Evolutionary conservation across 1,140 invertebrate species (phyloP).

Genomic region (Psilanteris sp.): DNA sequence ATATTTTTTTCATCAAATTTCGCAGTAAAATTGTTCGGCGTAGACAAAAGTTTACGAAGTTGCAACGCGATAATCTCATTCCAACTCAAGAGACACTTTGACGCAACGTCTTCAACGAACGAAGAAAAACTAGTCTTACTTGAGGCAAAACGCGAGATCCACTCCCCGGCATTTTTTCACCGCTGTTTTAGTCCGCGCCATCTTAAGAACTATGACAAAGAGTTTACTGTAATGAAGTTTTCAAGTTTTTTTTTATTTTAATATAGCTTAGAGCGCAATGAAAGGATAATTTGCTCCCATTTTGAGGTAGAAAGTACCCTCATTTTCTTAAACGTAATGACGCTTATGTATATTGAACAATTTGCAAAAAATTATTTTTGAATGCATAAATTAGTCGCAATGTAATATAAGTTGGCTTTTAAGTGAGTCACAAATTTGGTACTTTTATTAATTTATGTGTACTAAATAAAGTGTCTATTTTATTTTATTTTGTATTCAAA

Average conservation of each 20-base stretch:
- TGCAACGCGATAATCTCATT: constrained; percentile 48
- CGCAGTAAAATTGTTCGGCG: constrained; percentile 12
- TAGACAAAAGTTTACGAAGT: constrained; percentile 36
- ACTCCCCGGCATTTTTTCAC: constrained; percentile 12
- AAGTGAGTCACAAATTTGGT: too few relatives aligned
- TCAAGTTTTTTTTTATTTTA: constrained; percentile 30
- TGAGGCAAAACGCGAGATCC: constrained; percentile 18
- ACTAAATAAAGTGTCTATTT: too few relatives aligned
- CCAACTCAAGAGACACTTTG: constrained; percentile 39
- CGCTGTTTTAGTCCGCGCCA: constrained; percentile 2
- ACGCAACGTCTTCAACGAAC: constrained; percentile 39
- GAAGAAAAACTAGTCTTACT: constrained; percentile 24
- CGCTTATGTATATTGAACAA: background rate
- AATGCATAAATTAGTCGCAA: too few relatives aligned
- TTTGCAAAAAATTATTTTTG: too few relatives aligned
- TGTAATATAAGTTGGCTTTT: too few relatives aligned
- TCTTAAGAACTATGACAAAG: constrained; percentile 19
- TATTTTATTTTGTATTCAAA: too few relatives aligned
- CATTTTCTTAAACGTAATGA: constrained; percentile 8
- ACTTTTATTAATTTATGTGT: too few relatives aligned
- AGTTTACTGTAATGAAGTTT: constrained; percentile 43
- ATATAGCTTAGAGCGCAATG: constrained; percentile 3
- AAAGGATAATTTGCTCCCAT: constrained; percentile 8
- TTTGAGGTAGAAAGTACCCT: background rate
- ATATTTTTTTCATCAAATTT: constrained; percentile 7